Percentiles rank a stretch among this genome's conserved stretches.
These are phyloP conservation scores for Ceyx erithaca DNA, from an alignment of 2,797 vertebrate genomes.

Conservation along the genomic window DNA sequence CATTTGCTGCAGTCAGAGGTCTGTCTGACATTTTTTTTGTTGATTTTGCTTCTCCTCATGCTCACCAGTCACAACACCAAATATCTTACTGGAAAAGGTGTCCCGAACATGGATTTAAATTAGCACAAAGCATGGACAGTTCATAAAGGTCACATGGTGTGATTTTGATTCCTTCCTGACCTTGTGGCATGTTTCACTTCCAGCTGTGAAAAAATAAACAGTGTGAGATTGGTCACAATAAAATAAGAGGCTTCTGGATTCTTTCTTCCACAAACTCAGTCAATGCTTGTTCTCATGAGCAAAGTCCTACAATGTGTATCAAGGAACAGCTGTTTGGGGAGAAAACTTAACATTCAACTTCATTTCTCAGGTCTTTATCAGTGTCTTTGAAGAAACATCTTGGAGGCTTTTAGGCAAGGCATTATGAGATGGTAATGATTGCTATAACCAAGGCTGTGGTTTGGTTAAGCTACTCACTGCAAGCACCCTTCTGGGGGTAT, in stretches of 20 bases:
- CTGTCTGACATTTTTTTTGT: neutral
- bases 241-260: neutral
- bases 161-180: neutral
- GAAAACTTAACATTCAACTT: neutral
- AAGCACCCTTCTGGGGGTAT: rapidly evolving
- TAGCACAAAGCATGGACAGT: neutral
- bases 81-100: neutral
- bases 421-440: neutral
- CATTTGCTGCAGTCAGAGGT: neutral
- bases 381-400: neutral
- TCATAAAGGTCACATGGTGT: neutral
- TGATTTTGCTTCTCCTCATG: neutral
- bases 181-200: neutral
- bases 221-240: neutral
- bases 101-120: neutral
- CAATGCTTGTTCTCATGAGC: neutral
- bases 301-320: neutral
- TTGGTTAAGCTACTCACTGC: neutral
- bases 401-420: neutral
- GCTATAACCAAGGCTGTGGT: neutral
- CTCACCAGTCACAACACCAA: neutral
- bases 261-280: neutral
- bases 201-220: neutral
- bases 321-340: neutral
- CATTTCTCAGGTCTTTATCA: neutral